A percentile compares a stretch with the other conserved stretches of the same genome.
Conservation (phyloP, 64 coral and sea anemone genomes). For the Montipora cactus region DNA sequence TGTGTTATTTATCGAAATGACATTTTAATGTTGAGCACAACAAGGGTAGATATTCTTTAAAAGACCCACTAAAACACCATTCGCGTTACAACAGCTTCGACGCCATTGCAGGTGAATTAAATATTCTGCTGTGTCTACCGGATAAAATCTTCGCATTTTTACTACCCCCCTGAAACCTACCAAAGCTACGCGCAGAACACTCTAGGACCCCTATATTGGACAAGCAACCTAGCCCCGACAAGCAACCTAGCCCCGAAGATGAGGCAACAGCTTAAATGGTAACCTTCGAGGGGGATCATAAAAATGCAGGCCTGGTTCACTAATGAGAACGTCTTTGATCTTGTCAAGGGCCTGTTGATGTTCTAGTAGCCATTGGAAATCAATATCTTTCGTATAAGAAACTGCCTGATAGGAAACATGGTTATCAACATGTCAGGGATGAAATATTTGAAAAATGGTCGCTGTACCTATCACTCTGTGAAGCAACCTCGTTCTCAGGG, state of each 20-base stretch:
- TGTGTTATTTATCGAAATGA: too few species aligned
- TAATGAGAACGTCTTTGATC: conserved; percentile 13
- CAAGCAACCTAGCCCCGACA: too few species aligned
- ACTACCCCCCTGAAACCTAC: too few species aligned
- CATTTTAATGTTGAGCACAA: too few species aligned
- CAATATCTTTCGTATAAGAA: conserved; percentile 19
- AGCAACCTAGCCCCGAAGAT: not conserved
- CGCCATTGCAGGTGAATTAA: too few species aligned
- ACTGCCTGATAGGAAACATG: conserved; percentile 23
- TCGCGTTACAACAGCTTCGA: too few species aligned
- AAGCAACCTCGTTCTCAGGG: too few species aligned
- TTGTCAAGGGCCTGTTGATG: conserved; percentile 21
- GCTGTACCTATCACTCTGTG: conserved; percentile 35
- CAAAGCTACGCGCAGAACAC: not conserved
- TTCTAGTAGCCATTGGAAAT: conserved; percentile 33
- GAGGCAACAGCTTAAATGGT: conserved; percentile 18
- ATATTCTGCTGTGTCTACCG: too few species aligned
- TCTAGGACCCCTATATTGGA: too few species aligned
- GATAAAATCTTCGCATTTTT: too few species aligned
- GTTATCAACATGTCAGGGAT: conserved; percentile 51
- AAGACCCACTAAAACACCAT: too few species aligned
- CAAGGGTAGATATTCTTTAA: too few species aligned
- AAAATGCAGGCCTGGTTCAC: conserved; percentile 7
- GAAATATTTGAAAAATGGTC: conserved; percentile 50
- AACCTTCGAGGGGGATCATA: conserved; percentile 17